Evolutionary conservation across 2,888 invertebrate genomes (phyloP), one percentile per base, ranked within the genome.

Genomic region (Acrocera orbiculus): DNA sequence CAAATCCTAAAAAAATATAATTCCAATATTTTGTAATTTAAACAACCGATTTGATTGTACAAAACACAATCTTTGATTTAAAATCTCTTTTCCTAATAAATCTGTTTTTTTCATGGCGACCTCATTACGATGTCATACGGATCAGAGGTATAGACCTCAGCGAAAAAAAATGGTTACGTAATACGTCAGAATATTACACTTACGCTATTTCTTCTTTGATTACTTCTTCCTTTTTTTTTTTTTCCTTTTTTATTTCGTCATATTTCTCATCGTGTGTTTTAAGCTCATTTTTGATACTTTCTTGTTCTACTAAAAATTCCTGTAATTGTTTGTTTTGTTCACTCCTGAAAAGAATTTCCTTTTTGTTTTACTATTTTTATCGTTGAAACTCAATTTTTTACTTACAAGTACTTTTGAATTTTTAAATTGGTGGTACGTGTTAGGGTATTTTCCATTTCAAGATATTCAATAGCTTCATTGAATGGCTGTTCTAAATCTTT

Each of bases 361-460:
- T 24, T 16, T 7, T 10, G 9, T 25, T 16, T 19, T 13, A 24
- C 9, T 26, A 5, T 13, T n/a, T 22, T 19, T 11, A 38, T 13
- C 20, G 8, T 5, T 19, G 19, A 19, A 19, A 19, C 19, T 6
- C 19, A 19, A 19, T 5, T 23, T 27, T 36, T 25, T 29, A 53
- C 67, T 62, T 48, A 74, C 73, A 72, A 65, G 10, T 23, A 67
- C 48, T 72, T 72, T 57, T 87, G 85, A 42, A 70, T 68, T 19
- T 79, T 53, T 46, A 70, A 66, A 60, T 85, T 83, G 47, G 75
- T 73, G 3, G 71, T 69, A 32, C 69, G 63, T 2, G 71, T 66
- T 2, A 77, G 63, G 4, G 67, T 66, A 54, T 98, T 98, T 52
- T 90, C 85, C 14, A 74, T 54, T 42, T 74, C 74, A 46, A 96